phyloP scores from a whole-genome alignment of 2,888 invertebrate genomes.

The Eubasilissa splendida region DNA sequence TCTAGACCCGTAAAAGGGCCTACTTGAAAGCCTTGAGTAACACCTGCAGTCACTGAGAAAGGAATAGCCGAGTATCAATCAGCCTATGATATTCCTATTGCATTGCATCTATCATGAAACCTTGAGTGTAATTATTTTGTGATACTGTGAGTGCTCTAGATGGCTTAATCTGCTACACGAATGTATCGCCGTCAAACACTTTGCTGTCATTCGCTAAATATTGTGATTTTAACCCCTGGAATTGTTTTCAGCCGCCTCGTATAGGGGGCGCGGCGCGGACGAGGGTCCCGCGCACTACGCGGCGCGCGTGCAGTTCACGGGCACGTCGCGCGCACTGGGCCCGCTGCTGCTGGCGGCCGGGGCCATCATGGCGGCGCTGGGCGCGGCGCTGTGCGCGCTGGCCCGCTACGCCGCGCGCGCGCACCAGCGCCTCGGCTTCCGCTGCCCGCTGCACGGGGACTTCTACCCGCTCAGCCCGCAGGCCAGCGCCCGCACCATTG shows the following conservation, averaged over 20 bases:
- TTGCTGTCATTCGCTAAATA: too few species aligned
- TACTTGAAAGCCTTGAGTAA: too few species aligned
- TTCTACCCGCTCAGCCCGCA: slow-evolving; percentile 83
- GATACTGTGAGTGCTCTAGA: too few species aligned
- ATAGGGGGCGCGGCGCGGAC: slow-evolving; percentile 81
- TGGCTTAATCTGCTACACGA: too few species aligned
- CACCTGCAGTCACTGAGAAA: too few species aligned
- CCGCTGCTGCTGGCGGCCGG: slow-evolving; percentile 84
- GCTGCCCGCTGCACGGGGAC: slow-evolving; percentile 85
- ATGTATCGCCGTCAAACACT: too few species aligned
- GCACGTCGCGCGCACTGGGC: slow-evolving; percentile 81
- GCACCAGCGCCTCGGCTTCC: slow-evolving; percentile 81
- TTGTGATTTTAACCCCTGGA: neutral
- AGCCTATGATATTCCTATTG: too few species aligned
- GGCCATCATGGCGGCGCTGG: slow-evolving; percentile 79
- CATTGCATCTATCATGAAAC: too few species aligned
- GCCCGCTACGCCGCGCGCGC: slow-evolving; percentile 68
- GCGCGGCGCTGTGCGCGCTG: slow-evolving; percentile 79
- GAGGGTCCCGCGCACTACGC: slow-evolving; percentile 82
- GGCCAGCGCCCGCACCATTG: slow-evolving; percentile 70
- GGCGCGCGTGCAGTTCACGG: slow-evolving; percentile 81
- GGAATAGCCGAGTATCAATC: too few species aligned
- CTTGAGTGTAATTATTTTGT: too few species aligned
- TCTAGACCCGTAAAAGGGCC: too few species aligned
- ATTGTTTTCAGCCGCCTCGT: slow-evolving; percentile 77